Evolutionary conservation across 1,140 invertebrate genomes (phyloP).

Genomic region (Drosophila repleta): DNA sequence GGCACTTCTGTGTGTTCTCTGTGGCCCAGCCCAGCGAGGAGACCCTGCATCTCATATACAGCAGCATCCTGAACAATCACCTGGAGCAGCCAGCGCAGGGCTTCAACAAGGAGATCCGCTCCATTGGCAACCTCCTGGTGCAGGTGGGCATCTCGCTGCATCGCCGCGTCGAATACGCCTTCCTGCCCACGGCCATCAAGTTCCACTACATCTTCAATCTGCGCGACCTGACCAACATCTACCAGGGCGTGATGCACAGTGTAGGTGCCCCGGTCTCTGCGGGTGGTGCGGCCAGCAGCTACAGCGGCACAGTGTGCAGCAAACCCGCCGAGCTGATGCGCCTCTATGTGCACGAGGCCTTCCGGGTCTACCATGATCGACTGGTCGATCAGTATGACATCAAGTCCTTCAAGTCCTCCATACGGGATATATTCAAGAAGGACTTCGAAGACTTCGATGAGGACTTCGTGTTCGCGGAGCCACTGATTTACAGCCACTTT

Average conservation of each 20-base stretch:
- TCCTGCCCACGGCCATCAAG: conserved; percentile 96
- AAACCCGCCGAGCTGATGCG: conserved; percentile 89
- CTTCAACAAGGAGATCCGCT: conserved; percentile 87
- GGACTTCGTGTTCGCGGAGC: conserved; percentile 88
- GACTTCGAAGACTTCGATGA: conserved; percentile 92
- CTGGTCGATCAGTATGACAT: conserved; percentile 92
- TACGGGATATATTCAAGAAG: conserved; percentile 94
- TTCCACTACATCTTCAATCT: conserved; percentile 98
- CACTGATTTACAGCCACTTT: conserved; percentile 95
- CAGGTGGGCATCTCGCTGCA: conserved; percentile 92
- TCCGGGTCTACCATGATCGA: conserved; percentile 95
- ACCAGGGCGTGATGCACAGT: conserved; percentile 86
- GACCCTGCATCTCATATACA: conserved; percentile 93
- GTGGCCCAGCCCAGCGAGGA: conserved; percentile 92
- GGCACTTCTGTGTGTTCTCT: conserved; percentile 97
- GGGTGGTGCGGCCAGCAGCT: conserved; percentile 40
- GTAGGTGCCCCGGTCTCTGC: conserved; percentile 76
- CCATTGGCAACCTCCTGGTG: conserved; percentile 88
- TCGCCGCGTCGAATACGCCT: conserved; percentile 89
- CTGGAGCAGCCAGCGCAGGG: conserved; percentile 88
- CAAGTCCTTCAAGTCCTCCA: conserved; percentile 90
- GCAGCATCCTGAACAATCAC: conserved; percentile 92
- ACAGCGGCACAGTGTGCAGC: conserved; percentile 85
- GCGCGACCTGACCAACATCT: conserved; percentile 95
- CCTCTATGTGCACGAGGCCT: conserved; percentile 95